Conservation (phyloP, 1,140 invertebrate species). For the Drosophila ambigua region DNA sequence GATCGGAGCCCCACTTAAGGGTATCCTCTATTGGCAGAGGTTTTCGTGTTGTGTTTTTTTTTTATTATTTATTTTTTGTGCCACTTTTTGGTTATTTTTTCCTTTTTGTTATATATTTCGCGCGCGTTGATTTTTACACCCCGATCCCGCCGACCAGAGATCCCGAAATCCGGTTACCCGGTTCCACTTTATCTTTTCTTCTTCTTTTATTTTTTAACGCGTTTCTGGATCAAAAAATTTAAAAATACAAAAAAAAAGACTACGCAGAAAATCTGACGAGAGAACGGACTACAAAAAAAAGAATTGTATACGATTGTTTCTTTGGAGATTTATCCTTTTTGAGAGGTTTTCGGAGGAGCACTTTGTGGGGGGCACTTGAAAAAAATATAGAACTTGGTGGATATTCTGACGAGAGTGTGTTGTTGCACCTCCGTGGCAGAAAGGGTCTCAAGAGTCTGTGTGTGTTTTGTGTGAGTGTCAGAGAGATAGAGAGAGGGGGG, state of each 20-base stretch:
- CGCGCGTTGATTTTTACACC: constrained; percentile 13
- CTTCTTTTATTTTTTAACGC: constrained; percentile 10
- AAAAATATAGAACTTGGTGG: constrained; percentile 25
- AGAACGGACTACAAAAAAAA: too few species aligned
- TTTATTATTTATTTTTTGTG: constrained; percentile 16
- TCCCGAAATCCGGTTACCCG: too few species aligned
- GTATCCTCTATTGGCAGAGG: too few species aligned
- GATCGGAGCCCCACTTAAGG: constrained; percentile 5
- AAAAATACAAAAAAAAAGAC: too few species aligned
- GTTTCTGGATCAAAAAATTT: not conserved
- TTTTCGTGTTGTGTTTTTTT: not conserved
- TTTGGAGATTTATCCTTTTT: too few species aligned
- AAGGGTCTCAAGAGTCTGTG: not conserved
- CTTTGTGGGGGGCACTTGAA: constrained; percentile 45
- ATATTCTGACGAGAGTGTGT: too few species aligned
- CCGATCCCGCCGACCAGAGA: too few species aligned
- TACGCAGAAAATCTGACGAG: too few species aligned
- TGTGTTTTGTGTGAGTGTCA: not conserved
- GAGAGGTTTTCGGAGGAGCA: constrained; percentile 2
- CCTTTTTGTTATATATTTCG: constrained; percentile 1
- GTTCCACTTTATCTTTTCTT: not conserved
- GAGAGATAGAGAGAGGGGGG: not conserved
- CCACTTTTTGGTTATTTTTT: constrained; percentile 29
- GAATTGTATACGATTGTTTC: too few species aligned
- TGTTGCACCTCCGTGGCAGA: not conserved